A percentile compares a stretch with the other conserved stretches of the same genome.
Evolutionary conservation across 2,888 invertebrate genomes (phyloP).

Genomic region (Campoletis raptor): DNA sequence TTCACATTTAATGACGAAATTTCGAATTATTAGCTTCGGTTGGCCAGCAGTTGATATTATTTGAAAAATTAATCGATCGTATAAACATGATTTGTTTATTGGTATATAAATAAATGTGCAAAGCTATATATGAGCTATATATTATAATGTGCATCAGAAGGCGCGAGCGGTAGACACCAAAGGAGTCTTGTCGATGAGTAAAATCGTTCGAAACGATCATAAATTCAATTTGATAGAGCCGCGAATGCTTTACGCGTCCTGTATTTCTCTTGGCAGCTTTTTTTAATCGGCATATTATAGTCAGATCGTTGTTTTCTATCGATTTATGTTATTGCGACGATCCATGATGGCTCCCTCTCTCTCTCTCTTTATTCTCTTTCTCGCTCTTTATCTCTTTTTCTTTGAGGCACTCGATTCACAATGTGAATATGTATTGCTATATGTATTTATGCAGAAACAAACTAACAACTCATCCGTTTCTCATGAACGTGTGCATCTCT

Average conservation of each 20-base stretch:
- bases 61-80: neutral
- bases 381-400: constrained; percentile 29
- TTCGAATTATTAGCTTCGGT: neutral
- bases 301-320: constrained; percentile 65
- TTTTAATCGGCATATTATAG: constrained; percentile 51
- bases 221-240: constrained; percentile 73
- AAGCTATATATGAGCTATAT: too few relatives aligned
- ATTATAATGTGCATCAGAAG: constrained; percentile 28
- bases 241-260: constrained; percentile 70
- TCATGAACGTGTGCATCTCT: constrained; percentile 40
- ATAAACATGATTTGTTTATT: constrained; percentile 25
- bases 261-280: constrained; percentile 36
- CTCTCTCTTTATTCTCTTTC: constrained; percentile 15
- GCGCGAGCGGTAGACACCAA: constrained; percentile 66
- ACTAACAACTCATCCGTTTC: constrained; percentile 46
- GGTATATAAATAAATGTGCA: constrained; percentile 34
- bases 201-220: constrained; percentile 71
- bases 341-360: constrained; percentile 35
- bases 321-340: constrained; percentile 68
- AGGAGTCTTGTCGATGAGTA: constrained; percentile 69
- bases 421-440: constrained; percentile 53
- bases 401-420: constrained; percentile 41
- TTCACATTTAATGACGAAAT: neutral
- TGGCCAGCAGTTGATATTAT: neutral
- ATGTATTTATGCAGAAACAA: constrained; percentile 42